Evolutionary conservation across 1,140 invertebrate genomes (phyloP), one percentile per base, ranked within the genome.

Genomic region (Asbolus verrucosus): DNA sequence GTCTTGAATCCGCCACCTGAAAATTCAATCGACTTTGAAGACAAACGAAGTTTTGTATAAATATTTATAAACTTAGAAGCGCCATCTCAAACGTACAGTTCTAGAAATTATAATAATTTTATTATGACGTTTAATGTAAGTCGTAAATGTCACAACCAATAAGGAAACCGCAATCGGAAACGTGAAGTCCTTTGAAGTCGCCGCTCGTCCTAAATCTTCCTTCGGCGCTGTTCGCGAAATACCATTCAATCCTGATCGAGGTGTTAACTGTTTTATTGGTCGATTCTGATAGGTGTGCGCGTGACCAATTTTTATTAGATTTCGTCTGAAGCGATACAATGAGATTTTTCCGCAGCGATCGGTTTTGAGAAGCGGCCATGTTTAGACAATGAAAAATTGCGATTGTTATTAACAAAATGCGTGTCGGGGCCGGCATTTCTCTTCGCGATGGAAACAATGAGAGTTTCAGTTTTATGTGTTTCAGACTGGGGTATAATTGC

Each of bases 401-500:
- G 9, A 27, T 54, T 54, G 46, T 54, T 54, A 31, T 54, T 27
- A 54, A 54, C 2, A 54, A 54, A 54, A 54, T 54, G 46, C 46
- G 46, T 54, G 46, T 54, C 46, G 46, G 46, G 21, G 21, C 46
- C 46, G 46, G 21, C 27, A 27, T 54, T 54, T 54, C 46, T 54
- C 46, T 54, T 13, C 21, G 46, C 46, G 46, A 54, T 54, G 16
- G 30, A 63, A 63, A 63, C 61, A 63, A 63, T 63, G 21, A 63
- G 61, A 63, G 61, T 63, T 63, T 63, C 61, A 39, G 33, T 63
- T 63, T 63, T 63, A 63, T 63, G 61, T 63, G 33, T 27, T 38
- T 38, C 61, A 63, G 39, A 39, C 36, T 39, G 39, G 39, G 33
- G 39, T 63, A 41, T 63, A 63, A 63, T 63, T 63, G 61, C 61